Evolutionary conservation across 2,888 invertebrate species (phyloP).

Genomic region (Cataglyphis altisquamis): DNA sequence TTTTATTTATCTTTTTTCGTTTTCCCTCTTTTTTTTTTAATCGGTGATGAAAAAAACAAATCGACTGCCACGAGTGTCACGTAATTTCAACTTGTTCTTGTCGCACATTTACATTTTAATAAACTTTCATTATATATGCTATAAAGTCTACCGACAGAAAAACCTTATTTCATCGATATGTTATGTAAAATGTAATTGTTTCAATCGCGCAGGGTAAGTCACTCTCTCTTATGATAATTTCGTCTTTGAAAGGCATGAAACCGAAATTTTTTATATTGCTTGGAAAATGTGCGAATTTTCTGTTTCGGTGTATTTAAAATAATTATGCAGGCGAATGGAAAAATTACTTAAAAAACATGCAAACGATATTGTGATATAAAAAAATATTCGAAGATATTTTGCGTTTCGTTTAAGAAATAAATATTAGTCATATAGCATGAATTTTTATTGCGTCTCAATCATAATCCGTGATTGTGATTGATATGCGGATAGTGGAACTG

Average conservation of each 20-base stretch:
- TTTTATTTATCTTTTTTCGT: constrained; percentile 17
- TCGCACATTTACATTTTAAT: constrained; percentile 60
- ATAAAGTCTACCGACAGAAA: constrained; percentile 66
- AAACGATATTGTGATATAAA: neutral
- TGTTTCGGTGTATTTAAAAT: constrained; percentile 16
- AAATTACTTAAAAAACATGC: neutral
- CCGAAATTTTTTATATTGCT: constrained; percentile 61
- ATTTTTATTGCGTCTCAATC: constrained; percentile 55
- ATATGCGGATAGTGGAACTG: neutral
- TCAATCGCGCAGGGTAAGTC: constrained; percentile 56
- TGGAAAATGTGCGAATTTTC: neutral
- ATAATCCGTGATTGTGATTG: constrained; percentile 34
- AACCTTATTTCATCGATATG: constrained; percentile 72
- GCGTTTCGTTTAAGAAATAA: constrained; percentile 32
- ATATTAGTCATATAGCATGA: constrained; percentile 54
- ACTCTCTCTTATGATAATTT: constrained; percentile 49
- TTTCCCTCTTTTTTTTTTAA: constrained; percentile 11
- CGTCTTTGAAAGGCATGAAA: constrained; percentile 72
- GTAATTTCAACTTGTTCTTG: constrained; percentile 33
- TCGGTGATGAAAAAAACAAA: constrained; percentile 65
- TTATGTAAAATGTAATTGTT: constrained; percentile 70
- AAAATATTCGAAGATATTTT: constrained; percentile 26
- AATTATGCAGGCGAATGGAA: neutral
- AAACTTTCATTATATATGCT: constrained; percentile 62
- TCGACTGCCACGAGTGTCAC: constrained; percentile 60